Evolutionary conservation across 2,888 invertebrate species (phyloP), one percentile per base, ranked within the genome.

Genomic region (Coremacera marginata): DNA sequence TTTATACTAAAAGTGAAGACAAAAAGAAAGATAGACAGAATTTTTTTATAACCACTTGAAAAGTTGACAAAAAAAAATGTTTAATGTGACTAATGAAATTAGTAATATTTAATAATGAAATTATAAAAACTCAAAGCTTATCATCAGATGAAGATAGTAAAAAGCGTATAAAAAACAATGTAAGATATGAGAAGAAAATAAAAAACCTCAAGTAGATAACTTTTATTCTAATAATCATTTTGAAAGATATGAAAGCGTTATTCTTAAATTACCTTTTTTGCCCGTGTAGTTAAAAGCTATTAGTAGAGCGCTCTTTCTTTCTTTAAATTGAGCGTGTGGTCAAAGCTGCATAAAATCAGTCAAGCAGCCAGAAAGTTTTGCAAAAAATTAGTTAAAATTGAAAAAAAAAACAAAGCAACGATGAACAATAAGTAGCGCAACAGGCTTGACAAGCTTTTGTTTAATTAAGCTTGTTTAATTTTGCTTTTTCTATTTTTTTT

Each of bases 361-460:
- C 37, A 37, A 37, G 8, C 52, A n/a, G 52, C 16, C 19, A 19
- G n/a, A 55, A 8, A 19, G 55, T 55, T 52, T 55, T n/a, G 19
- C 19, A 55, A 55, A 55, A 55, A 22, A 8, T 5, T 19, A 19
- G 55, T 55, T 5, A n/a, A 55, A 22, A 60, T 19, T 11, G 2
- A 60, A 11, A 60, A 14, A 60, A 19, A 60, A 60, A 22, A 57
- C n/a, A n/a, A n/a, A n/a, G n/a, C n/a, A n/a, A 60, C 55, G 1
- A 11, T 14, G 1, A 55, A 55, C 11, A 37, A 74, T 52, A 57
- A 60, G 27, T 14, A 55, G 22, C 65, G 52, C 37, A 34, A 67
- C 74, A 55, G 55, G 74, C 65, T 67, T 74, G 65, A 74, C 55
- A 27, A 34, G 63, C 19, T 67, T 55, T 74, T 72, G 60, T 25